These are phyloP conservation scores for Penelope pileata DNA, from an alignment of 2,113 vertebrate genomes.

Conservation along the genomic window DNA sequence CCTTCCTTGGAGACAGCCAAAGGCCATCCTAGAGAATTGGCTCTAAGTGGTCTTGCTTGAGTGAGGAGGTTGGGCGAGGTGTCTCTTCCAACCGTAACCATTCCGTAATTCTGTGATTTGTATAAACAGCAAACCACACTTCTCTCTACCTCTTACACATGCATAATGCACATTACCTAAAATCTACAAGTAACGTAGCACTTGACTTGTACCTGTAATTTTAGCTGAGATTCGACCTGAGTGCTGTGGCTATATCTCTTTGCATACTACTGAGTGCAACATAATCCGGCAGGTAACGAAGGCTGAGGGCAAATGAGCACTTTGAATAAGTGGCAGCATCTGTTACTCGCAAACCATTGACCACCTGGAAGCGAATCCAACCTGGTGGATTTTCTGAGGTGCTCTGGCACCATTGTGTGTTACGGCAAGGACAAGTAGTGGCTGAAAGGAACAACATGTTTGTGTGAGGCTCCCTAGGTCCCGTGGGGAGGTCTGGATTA, in stretches of 20 bases:
- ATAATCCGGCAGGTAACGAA: background rate
- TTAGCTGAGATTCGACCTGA: background rate
- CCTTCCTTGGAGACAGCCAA: background rate
- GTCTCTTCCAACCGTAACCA: background rate
- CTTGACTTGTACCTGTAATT: background rate
- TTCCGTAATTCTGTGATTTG: background rate
- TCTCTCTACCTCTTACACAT: background rate
- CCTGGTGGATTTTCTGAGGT: background rate
- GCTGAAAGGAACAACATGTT: background rate
- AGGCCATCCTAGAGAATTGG: background rate
- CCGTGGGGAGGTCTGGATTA: background rate
- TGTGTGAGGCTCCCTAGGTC: background rate
- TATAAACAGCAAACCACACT: background rate
- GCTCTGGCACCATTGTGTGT: fast-evolving
- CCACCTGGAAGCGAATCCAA: background rate
- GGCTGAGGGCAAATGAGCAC: background rate
- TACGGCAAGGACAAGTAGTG: background rate
- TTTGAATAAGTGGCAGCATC: background rate
- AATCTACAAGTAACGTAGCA: background rate
- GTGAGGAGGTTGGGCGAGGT: background rate
- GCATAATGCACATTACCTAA: fast-evolving
- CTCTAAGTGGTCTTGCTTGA: background rate
- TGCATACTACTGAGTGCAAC: background rate
- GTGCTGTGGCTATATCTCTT: background rate
- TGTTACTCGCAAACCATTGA: background rate